These are phyloP conservation scores for Aphelenchoides bicaudatus DNA, from an alignment of 2,888 invertebrate genomes.

Conservation along the genomic window DNA sequence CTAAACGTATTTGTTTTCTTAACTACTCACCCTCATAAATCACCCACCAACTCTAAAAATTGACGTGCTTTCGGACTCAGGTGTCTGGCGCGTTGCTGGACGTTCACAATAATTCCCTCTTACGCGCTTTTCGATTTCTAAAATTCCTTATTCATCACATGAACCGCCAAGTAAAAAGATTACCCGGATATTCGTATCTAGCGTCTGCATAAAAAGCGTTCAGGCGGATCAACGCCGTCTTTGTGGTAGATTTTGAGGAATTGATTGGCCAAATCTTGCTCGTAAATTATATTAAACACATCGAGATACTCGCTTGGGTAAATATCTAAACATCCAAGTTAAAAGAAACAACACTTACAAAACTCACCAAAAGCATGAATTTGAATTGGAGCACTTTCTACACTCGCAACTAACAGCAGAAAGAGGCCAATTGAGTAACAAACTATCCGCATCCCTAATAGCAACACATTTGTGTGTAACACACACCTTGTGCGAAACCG, in stretches of 20 bases:
- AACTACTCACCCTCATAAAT: not conserved
- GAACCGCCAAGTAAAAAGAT: too few species aligned
- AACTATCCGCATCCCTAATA: too few species aligned
- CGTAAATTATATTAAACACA: conserved; percentile 1
- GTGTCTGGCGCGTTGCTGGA: not conserved
- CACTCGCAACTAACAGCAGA: not conserved
- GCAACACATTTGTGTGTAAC: too few species aligned
- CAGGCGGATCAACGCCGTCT: not conserved
- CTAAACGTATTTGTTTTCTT: not conserved
- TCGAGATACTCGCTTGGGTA: conserved; percentile 1
- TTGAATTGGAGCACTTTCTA: not conserved
- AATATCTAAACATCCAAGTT: conserved; percentile 3
- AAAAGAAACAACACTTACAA: not conserved
- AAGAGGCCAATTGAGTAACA: not conserved
- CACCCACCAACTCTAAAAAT: not conserved
- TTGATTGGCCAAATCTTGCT: not conserved
- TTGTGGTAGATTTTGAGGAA: conserved; percentile 5
- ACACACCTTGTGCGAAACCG: too few species aligned
- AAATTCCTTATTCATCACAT: not conserved
- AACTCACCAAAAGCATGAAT: conserved; percentile 2
- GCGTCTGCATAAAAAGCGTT: conserved; percentile 5
- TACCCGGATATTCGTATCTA: not conserved
- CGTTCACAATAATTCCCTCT: conserved; percentile 1
- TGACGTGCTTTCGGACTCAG: conserved; percentile 1
- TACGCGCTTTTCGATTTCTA: conserved; percentile 6